Base-by-base conservation (phyloP, 2,888 invertebrate species). In the Seira musarum region DNA sequence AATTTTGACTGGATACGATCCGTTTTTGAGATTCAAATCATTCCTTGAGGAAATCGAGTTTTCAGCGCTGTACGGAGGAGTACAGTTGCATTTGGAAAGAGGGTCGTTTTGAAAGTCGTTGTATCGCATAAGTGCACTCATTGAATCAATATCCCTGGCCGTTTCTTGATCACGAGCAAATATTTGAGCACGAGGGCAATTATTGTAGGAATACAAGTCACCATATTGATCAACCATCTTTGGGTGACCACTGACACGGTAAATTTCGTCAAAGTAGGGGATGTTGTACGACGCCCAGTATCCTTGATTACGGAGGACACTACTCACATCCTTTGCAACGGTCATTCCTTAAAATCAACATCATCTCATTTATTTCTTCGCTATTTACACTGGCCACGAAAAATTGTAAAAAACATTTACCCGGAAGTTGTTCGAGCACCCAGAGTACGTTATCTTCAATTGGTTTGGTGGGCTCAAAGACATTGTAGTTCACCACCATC, bases 341-440 rank as follows among this genome's bases (percentile, higher is more conserved):
- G 92, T 91, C n/a, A 91, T 89, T 0, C 92, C 86, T 86, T 49
- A 15, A 63, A 25, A 70, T 10, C 19, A 72, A 66, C 24, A 77
- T 3, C 13, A 74, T 46, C 8, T 13, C n/a, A 15, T 8, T 64
- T n/a, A n/a, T n/a, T n/a, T n/a, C n/a, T n/a, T n/a, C n/a, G n/a
- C n/a, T n/a, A n/a, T n/a, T n/a, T n/a, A n/a, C n/a, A n/a, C n/a
- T n/a, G n/a, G n/a, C n/a, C n/a, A n/a, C n/a, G n/a, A n/a, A n/a
- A n/a, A n/a, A n/a, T n/a, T n/a, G n/a, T 24, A 67, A 15, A 92
- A n/a, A 63, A 46, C 88, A 88, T 83, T 87, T 87, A 6, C 90
- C 91, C 0, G 94, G 93, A 35, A 93, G 90, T 87, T 97, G 97
- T 88, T 97, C 97, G 1, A 94, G 90, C 57, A 96, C 91, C 91